Conservation (phyloP, 1,140 invertebrate genomes). For the Anoplolepis gracilipes region DNA sequence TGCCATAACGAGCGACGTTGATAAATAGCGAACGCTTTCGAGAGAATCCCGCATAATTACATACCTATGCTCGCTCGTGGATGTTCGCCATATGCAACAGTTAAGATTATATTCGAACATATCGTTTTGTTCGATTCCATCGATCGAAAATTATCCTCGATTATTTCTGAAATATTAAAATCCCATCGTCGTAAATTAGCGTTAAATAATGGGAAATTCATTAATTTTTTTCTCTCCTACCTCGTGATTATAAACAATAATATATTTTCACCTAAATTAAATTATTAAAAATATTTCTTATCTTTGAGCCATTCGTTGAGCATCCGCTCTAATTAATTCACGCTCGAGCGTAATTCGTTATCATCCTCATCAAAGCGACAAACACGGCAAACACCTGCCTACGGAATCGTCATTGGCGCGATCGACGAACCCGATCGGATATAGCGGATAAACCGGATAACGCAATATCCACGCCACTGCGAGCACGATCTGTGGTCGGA, state of each 20-base stretch:
- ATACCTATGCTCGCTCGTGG: constrained; percentile 67
- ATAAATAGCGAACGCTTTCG: constrained; percentile 73
- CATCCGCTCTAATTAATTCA: constrained; percentile 35
- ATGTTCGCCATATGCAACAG: constrained; percentile 52
- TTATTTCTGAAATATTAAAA: constrained; percentile 17
- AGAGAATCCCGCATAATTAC: constrained; percentile 74
- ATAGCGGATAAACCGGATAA: constrained; percentile 13
- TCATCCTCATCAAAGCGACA: constrained; percentile 17
- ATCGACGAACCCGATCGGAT: constrained; percentile 32
- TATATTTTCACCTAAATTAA: background rate
- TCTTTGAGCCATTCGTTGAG: background rate
- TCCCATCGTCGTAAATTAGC: background rate
- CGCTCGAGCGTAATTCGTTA: background rate
- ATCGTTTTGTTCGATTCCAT: constrained; percentile 36
- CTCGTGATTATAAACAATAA: background rate
- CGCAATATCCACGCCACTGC: constrained; percentile 37
- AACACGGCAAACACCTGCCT: constrained; percentile 16
- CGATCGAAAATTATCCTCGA: constrained; percentile 17
- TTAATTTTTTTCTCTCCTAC: background rate
- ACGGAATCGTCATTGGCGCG: constrained; percentile 18
- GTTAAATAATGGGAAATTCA: background rate
- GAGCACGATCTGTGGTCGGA: constrained; percentile 68
- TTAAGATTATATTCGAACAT: background rate
- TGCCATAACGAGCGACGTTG: constrained; percentile 76
- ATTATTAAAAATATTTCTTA: background rate